Evolutionary conservation across 2,113 vertebrate genomes (phyloP).

Genomic region (Felis chaus): DNA sequence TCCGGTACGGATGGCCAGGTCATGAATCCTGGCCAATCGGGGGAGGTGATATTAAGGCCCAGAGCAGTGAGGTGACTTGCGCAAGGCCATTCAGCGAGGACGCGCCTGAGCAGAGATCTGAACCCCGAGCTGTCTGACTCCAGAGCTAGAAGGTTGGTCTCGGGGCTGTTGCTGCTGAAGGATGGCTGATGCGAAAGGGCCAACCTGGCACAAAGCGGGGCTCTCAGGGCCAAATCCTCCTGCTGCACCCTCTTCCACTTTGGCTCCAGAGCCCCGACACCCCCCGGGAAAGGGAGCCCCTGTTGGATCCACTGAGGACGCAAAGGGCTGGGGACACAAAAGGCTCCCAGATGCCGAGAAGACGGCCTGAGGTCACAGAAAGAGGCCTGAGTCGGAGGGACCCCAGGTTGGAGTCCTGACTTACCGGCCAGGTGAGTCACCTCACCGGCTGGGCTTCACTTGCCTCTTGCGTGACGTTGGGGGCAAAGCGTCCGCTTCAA

Average conservation of each 20-base stretch:
- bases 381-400: not conserved
- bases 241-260: no score
- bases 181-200: not conserved
- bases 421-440: not conserved
- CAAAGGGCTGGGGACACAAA: not conserved
- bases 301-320: not conserved
- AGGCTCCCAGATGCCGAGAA: fast-evolving
- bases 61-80: not conserved
- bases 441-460: not conserved
- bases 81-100: not conserved
- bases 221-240: not conserved
- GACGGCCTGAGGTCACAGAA: not conserved
- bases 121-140: not conserved
- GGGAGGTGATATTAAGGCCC: not conserved
- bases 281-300: not conserved
- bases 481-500: not conserved
- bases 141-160: fast-evolving
- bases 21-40: not conserved
- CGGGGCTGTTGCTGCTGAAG: fast-evolving
- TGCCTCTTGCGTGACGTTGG: not conserved
- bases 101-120: not conserved
- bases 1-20: fast-evolving
- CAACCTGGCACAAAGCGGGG: fast-evolving
- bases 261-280: not conserved
- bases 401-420: not conserved